Conservation (phyloP, 2,113 vertebrate species). For the Corythornis vintsioides region DNA sequence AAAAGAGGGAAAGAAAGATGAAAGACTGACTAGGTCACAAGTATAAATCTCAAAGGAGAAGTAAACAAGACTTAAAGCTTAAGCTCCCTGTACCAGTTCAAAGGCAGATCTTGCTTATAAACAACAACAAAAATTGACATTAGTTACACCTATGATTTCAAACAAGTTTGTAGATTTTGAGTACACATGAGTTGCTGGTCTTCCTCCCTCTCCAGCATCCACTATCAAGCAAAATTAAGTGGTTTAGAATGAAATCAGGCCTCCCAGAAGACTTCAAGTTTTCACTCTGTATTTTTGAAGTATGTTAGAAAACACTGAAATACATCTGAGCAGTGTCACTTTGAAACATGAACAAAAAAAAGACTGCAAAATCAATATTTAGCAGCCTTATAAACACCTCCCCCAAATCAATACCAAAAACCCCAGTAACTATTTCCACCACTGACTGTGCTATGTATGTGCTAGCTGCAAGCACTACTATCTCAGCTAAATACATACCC, state of each 20-base stretch:
- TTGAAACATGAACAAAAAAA: neutral
- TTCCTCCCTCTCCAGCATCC: neutral
- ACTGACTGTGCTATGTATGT: neutral
- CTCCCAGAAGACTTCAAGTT: neutral
- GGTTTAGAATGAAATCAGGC: neutral
- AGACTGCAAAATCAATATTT: neutral
- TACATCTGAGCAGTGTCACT: neutral
- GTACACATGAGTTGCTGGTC: neutral
- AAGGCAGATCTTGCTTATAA: neutral
- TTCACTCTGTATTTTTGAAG: neutral
- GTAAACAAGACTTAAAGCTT: neutral
- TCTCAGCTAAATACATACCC: neutral
- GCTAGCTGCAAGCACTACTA: neutral
- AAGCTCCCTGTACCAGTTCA: neutral
- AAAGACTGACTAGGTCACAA: neutral
- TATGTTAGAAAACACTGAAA: neutral
- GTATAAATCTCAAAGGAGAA: neutral
- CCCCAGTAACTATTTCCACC: neutral
- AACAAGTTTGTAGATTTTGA: neutral
- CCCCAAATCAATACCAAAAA: neutral
- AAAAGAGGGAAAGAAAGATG: neutral
- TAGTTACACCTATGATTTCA: neutral
- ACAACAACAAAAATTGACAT: neutral
- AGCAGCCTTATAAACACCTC: neutral
- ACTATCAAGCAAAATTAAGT: neutral